Base-by-base conservation (phyloP, 1,140 invertebrate genomes). In the Pachyrhynchus sulphureomaculatus region DNA sequence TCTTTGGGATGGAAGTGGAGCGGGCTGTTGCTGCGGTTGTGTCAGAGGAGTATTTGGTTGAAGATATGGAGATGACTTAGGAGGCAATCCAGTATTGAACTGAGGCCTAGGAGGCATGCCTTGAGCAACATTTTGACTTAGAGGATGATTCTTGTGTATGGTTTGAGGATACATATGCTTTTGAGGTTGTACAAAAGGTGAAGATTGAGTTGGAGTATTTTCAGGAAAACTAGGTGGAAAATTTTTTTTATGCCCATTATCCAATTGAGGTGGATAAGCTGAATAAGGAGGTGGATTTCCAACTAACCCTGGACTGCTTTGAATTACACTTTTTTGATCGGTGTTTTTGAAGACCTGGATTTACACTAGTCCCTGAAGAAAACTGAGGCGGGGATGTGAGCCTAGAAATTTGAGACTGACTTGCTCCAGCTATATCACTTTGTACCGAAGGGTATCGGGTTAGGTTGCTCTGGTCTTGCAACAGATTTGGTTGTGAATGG, bases 71-170 rank as follows among this genome's bases (percentile, higher is more conserved):
- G 44, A 37, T 18, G 2, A 13, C n/a, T 12, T 44, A 18, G 20
- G 26, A 26, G 42, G 55, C 21, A 58, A 48, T 17, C 55, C 44
- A 48, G 44, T 48, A 29, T 58, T 58, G 21, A 48, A 58, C 9
- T 51, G 48, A 51, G 32, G 17, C 8, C 8, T 36, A n/a, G 13
- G 17, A 18, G 37, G 53, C 2, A 20, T 9, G 6, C 26, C 39
- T 45, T 21, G 26, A 23, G 13, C 32, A n/a, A 29, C 10, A 26
- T 20, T 18, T 20, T 21, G 26, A 20, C 12, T 20, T 44, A 17
- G 39, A 13, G 26, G 6, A 17, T 23, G 41, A 32, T 29, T 44
- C 18, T 24, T 9, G 17, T 39, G 41, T 2, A 48, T 4, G 10
- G 34, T 47, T 17, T 57, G 55, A 24, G 55, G 55, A 37, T 57